phyloP scores from a whole-genome alignment of 2,888 invertebrate species.

The Dryococelus australis region DNA sequence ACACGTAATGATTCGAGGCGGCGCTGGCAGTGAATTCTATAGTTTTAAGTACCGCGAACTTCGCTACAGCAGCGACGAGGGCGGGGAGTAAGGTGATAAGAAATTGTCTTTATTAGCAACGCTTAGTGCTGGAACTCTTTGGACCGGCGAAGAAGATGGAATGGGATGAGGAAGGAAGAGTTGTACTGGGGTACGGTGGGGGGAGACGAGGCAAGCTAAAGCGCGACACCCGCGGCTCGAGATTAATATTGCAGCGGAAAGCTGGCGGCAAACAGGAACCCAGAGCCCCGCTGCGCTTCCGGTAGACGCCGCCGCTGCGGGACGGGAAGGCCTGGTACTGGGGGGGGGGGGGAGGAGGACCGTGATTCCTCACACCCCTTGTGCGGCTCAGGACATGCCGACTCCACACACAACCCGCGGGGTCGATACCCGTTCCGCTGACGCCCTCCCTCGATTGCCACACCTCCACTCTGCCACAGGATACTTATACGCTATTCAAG shows the following conservation, averaged over 20 bases:
- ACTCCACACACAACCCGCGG: no score
- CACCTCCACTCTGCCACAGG: no score
- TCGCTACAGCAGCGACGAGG: no score
- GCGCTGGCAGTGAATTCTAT: no score
- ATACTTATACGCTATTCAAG: no score
- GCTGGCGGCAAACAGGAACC: neutral
- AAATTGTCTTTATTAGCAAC: neutral
- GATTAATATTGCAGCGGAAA: slow-evolving; percentile 9
- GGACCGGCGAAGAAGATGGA: neutral
- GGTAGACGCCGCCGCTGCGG: neutral
- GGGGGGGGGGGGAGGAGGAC: neutral
- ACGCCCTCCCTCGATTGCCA: neutral
- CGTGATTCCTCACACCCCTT: neutral
- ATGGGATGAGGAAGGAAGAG: no score
- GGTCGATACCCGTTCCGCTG: neutral
- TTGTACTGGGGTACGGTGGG: no score
- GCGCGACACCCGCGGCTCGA: slow-evolving; percentile 10
- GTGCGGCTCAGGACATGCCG: neutral
- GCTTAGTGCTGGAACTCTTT: neutral
- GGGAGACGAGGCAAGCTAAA: neutral
- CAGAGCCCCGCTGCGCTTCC: neutral
- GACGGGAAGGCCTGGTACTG: neutral
- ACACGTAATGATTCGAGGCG: no score
- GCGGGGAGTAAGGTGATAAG: no score
- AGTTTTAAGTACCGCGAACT: no score